phyloP scores from a whole-genome alignment of 2,888 invertebrate species.

The Cosmia trapezina region DNA sequence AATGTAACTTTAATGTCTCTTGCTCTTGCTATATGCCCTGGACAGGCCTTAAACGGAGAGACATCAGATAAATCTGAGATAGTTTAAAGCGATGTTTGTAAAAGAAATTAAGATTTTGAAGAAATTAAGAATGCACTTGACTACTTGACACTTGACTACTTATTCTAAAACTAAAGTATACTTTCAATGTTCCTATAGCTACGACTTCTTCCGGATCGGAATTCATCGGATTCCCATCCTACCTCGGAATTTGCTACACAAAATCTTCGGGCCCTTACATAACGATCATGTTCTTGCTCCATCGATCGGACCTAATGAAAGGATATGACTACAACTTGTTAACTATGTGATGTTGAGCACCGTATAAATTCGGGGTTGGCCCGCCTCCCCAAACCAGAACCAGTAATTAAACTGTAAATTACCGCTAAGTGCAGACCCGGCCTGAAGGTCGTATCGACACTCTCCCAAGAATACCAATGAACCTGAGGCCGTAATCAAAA shows the following conservation, averaged over 20 bases:
- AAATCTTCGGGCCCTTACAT: conserved; percentile 24
- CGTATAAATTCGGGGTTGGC: conserved; percentile 71
- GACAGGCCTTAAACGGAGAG: too few species aligned
- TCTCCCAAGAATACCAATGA: conserved; percentile 85
- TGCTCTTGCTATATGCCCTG: background rate
- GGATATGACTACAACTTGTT: conserved; percentile 64
- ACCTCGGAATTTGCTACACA: conserved; percentile 6
- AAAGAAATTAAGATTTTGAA: background rate
- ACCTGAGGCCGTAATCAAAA: conserved; percentile 80
- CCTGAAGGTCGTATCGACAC: conserved; percentile 84
- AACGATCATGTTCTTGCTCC: conserved; percentile 33
- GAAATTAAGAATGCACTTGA: too few species aligned
- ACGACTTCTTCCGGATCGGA: background rate
- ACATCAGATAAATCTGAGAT: background rate
- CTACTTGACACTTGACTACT: too few species aligned
- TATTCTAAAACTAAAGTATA: background rate
- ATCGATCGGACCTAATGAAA: conserved; percentile 61
- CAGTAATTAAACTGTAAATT: conserved; percentile 89
- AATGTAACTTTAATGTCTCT: background rate
- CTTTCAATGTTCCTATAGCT: background rate
- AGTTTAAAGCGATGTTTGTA: background rate
- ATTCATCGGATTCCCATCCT: background rate
- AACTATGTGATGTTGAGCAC: conserved; percentile 61
- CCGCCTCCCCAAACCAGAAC: conserved; percentile 68
- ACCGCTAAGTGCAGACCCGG: conserved; percentile 85